Conservation (phyloP, 2,888 invertebrate genomes). For the Ophion obscuratus region DNA sequence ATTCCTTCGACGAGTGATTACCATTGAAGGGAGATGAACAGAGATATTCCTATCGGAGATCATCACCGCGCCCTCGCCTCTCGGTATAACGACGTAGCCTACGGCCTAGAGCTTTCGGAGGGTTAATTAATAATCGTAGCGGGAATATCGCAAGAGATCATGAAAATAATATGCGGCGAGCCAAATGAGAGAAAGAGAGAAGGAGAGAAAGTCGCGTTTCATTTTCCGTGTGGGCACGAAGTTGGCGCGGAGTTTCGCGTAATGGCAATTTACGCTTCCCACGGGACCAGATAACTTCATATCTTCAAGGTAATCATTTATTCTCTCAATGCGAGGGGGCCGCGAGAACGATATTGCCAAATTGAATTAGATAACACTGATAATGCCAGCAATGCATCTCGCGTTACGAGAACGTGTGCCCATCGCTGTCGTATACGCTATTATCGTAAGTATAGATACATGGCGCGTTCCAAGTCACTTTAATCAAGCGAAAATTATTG, state of each 20-base stretch:
- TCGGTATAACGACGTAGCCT: conserved; percentile 28
- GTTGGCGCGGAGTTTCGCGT: conserved; percentile 70
- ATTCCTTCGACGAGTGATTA: conserved; percentile 24
- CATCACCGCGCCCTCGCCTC: conserved; percentile 25
- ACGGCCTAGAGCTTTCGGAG: conserved; percentile 35
- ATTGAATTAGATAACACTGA: conserved; percentile 83
- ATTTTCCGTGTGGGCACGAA: conserved; percentile 39
- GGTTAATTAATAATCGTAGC: conserved; percentile 60
- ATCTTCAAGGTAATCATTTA: conserved; percentile 83
- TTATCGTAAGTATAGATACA: not conserved
- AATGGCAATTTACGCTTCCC: conserved; percentile 84
- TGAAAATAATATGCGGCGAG: conserved; percentile 41
- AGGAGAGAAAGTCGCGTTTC: conserved; percentile 56
- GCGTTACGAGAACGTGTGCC: conserved; percentile 61
- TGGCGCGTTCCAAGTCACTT: not conserved
- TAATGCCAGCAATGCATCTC: conserved; percentile 75
- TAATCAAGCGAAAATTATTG: not conserved
- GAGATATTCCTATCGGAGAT: conserved; percentile 49
- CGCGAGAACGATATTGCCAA: conserved; percentile 80
- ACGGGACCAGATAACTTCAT: conserved; percentile 83
- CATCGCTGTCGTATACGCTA: not conserved
- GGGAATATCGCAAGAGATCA: conserved; percentile 34
- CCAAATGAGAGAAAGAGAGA: conserved; percentile 47
- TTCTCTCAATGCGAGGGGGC: conserved; percentile 78
- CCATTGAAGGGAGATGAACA: conserved; percentile 30